phyloP scores from a whole-genome alignment of 2,888 invertebrate species.

The Hypena proboscidalis region DNA sequence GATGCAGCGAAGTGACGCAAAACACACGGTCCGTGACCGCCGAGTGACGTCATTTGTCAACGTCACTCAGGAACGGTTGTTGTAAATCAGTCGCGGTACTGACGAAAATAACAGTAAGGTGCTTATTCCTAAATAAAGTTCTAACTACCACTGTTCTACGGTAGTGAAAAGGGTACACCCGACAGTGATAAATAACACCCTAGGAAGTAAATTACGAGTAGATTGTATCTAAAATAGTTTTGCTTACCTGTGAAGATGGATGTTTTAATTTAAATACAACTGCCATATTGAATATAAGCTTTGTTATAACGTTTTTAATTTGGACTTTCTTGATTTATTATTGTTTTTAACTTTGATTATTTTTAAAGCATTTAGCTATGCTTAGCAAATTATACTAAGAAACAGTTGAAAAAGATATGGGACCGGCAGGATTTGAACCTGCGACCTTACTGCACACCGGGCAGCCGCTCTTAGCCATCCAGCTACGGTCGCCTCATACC shows the following conservation, averaged over 20 bases:
- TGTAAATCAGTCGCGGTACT: slow-evolving; percentile 61
- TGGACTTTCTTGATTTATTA: background rate
- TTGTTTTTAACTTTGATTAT: too few relatives aligned
- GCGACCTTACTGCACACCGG: too few relatives aligned
- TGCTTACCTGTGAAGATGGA: slow-evolving; percentile 29
- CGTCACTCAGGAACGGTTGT: slow-evolving; percentile 65
- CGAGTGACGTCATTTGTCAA: slow-evolving; percentile 73
- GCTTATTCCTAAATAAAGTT: slow-evolving; percentile 37
- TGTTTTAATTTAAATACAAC: slow-evolving; percentile 22
- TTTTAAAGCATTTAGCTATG: too few relatives aligned
- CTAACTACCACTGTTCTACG: slow-evolving; percentile 33
- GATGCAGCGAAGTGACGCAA: slow-evolving; percentile 53
- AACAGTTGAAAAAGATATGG: too few relatives aligned
- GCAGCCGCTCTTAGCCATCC: too few relatives aligned
- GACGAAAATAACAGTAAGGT: slow-evolving; percentile 35
- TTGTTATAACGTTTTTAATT: background rate
- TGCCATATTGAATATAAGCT: background rate
- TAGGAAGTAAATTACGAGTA: slow-evolving; percentile 33
- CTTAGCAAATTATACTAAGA: too few relatives aligned
- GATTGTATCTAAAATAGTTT: slow-evolving; percentile 35
- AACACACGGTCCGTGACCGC: slow-evolving; percentile 66
- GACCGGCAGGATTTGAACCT: too few relatives aligned
- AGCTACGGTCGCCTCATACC: too few relatives aligned
- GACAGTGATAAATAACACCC: slow-evolving; percentile 40
- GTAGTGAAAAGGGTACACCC: slow-evolving; percentile 27